Evolutionary conservation across 2,113 vertebrate species (phyloP).

Genomic region (Oreotrochilus melanogaster): DNA sequence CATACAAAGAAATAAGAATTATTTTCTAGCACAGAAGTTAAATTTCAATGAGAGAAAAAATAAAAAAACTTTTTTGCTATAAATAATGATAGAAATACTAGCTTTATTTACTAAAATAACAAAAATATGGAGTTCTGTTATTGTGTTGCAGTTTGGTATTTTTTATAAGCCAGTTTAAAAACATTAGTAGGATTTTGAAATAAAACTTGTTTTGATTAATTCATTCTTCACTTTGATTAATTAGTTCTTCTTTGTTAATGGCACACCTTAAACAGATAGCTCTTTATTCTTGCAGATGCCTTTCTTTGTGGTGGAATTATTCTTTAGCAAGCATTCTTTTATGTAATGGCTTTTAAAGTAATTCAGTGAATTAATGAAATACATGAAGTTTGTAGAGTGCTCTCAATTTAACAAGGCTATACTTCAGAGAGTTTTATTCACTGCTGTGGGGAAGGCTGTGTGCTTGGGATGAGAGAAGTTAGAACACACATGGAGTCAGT

Average conservation of each 20-base stretch:
- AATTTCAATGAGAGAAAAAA: neutral
- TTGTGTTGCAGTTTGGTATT: neutral
- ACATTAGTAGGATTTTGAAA: neutral
- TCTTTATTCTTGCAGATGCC: neutral
- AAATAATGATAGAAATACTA: neutral
- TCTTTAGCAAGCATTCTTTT: neutral
- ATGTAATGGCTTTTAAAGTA: neutral
- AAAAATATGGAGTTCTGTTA: neutral
- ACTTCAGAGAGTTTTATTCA: neutral
- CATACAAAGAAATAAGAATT: neutral
- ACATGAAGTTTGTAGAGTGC: neutral
- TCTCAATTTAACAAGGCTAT: neutral
- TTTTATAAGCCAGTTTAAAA: neutral
- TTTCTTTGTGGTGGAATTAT: neutral
- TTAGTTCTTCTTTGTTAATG: neutral
- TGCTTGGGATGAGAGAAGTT: neutral
- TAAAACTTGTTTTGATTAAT: neutral
- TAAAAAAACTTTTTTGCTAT: neutral
- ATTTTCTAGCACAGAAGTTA: neutral
- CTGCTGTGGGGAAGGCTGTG: neutral
- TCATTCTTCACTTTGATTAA: neutral
- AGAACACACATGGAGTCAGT: neutral
- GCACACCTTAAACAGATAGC: neutral
- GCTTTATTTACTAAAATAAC: neutral
- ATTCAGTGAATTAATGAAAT: neutral